phyloP scores from a whole-genome alignment of 2,113 vertebrate species.

The Ascaphus truei region DNA sequence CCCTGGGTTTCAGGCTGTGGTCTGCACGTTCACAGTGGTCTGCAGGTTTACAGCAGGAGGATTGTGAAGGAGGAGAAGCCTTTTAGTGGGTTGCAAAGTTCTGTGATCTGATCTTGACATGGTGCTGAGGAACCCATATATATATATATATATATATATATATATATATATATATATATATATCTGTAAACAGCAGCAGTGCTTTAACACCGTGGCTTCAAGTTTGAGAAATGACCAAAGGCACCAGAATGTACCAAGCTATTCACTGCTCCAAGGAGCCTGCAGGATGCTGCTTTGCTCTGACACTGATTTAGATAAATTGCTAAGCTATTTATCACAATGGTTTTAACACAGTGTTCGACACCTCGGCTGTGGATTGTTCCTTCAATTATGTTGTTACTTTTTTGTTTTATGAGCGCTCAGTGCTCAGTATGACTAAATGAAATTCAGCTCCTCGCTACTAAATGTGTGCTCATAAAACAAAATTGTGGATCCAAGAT shows the following conservation, averaged over 20 bases:
- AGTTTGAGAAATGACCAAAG: slow-evolving; percentile 62
- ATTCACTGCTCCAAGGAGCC: slow-evolving; percentile 46
- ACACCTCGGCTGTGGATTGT: slow-evolving; percentile 61
- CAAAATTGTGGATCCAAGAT: not conserved
- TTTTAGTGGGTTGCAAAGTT: slow-evolving; percentile 17
- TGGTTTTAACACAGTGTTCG: slow-evolving; percentile 64
- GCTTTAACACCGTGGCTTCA: slow-evolving; percentile 48
- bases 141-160: no score
- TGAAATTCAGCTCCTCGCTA: slow-evolving; percentile 32
- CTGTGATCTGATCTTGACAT: slow-evolving; percentile 49
- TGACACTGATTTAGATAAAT: slow-evolving; percentile 85
- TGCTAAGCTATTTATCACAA: slow-evolving; percentile 71
- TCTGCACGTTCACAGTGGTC: slow-evolving; percentile 39
- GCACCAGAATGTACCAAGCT: slow-evolving; percentile 45
- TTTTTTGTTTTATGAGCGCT: slow-evolving; percentile 47
- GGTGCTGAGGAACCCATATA: slow-evolving; percentile 47
- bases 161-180: no score
- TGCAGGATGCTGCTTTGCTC: slow-evolving; percentile 59
- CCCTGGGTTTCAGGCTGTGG: slow-evolving; percentile 46
- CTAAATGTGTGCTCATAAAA: not conserved
- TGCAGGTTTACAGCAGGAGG: slow-evolving; percentile 43
- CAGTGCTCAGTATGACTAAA: slow-evolving; percentile 54
- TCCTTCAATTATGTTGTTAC: slow-evolving; percentile 51
- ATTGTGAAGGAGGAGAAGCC: slow-evolving; percentile 42
- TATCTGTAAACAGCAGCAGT: slow-evolving; percentile 61